phyloP scores from a whole-genome alignment of 2,113 vertebrate species.

The Zapus hudsonius region DNA sequence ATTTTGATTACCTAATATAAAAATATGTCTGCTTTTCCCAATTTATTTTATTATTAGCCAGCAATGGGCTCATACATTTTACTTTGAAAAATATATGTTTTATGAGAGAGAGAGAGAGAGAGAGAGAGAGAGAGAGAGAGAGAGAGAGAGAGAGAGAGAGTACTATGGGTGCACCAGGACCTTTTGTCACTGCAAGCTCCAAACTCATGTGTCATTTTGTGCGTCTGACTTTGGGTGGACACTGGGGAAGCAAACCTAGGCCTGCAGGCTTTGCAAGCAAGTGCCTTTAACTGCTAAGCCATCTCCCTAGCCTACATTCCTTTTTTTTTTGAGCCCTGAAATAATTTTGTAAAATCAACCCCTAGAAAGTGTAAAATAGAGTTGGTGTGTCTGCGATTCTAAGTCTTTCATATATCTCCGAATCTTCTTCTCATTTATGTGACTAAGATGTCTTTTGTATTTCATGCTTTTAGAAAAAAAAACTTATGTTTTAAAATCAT shows the following conservation, averaged over 20 bases:
- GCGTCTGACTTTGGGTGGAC: too few relatives aligned
- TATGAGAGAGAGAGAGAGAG: too few relatives aligned
- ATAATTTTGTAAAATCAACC: constrained; percentile 27
- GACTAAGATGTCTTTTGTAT: not conserved
- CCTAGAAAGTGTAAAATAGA: not conserved
- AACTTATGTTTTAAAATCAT: not conserved
- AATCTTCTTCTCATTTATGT: not conserved
- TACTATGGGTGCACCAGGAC: too few relatives aligned
- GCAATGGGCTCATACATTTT: not conserved
- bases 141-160: too few relatives aligned
- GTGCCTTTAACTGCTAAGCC: not conserved
- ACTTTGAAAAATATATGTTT: not conserved
- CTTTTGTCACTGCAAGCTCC: too few relatives aligned
- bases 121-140: too few relatives aligned
- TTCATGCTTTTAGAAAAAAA: not conserved
- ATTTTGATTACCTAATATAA: not conserved
- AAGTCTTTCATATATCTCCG: not conserved
- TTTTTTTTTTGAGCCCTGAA: not conserved
- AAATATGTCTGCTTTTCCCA: not conserved
- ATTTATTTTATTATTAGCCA: not conserved
- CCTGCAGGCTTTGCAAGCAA: too few relatives aligned
- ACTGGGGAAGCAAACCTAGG: too few relatives aligned
- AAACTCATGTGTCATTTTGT: too few relatives aligned
- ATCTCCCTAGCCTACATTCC: too few relatives aligned
- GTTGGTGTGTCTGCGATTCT: not conserved